These are phyloP conservation scores for Chunga burmeisteri DNA, from an alignment of 2,113 vertebrate species.

Conservation along the genomic window DNA sequence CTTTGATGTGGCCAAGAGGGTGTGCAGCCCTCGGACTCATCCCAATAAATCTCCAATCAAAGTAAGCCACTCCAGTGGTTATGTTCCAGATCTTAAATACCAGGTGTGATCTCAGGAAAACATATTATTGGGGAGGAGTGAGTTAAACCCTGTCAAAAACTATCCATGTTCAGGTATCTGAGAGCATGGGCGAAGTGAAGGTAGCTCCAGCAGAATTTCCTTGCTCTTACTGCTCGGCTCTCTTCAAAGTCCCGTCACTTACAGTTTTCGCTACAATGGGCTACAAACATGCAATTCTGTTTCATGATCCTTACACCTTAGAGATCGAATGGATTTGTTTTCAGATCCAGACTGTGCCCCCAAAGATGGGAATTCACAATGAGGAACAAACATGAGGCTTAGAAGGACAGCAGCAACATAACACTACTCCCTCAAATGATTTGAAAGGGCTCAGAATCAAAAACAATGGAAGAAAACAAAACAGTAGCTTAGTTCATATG, in stretches of 20 bases:
- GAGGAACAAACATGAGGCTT: not conserved
- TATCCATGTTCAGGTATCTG: not conserved
- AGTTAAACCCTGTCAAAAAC: not conserved
- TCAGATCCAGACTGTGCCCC: not conserved
- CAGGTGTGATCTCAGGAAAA: not conserved
- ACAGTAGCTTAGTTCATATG: not conserved
- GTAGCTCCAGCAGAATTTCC: not conserved
- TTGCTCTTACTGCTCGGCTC: not conserved
- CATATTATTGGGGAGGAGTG: not conserved
- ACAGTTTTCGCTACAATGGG: not conserved
- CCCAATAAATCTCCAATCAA: not conserved
- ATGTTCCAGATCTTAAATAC: not conserved
- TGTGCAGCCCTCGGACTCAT: not conserved
- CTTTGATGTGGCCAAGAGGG: not conserved
- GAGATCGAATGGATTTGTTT: not conserved
- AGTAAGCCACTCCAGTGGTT: not conserved
- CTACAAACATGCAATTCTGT: not conserved
- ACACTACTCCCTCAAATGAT: not conserved
- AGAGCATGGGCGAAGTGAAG: not conserved
- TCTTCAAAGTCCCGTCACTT: not conserved
- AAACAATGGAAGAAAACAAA: constrained; percentile 47
- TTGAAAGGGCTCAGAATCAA: not conserved
- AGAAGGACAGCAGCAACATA: not conserved
- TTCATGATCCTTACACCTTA: not conserved
- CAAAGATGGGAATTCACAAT: not conserved